Evolutionary conservation across 1,140 invertebrate species (phyloP), one percentile per base, ranked within the genome.

Genomic region (Polyergus mexicanus): DNA sequence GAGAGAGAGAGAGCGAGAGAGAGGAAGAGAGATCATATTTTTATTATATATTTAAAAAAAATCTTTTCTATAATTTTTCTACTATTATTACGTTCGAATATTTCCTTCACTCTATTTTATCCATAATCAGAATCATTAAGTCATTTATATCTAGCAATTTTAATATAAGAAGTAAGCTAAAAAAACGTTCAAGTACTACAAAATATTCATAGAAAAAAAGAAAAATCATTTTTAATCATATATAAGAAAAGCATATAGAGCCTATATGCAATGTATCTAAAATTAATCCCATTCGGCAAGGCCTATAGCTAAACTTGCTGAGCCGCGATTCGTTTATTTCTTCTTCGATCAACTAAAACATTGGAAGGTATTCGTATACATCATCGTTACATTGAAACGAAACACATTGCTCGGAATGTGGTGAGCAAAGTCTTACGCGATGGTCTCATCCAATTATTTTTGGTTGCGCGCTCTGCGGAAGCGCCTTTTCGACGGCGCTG

Each of bases 351-450:
- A 38, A 1, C 13, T 28, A 84, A 84, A 84, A 84, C 74, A 84
- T 56, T 32, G 44, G 13, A 22, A 56, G 54, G 86, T 86, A 58
- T 56, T 56, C 44, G n/a, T 60, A 58, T 77, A 66, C 47, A 54
- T 28, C 0, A 13, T 41, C 47, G 47, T 63, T 72, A 72, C 86
- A 13, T 51, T 77, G 88, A 89, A 63, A 89, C 47, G 62, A 88
- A 89, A 86, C 88, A 89, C 87, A 22, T 89, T 89, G 88, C 88
- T 71, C 72, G 51, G 38, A 58, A 76, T 62, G 32, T 44, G 41
- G 22, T 22, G n/a, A 65, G 47, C 47, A 19, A 66, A 78, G 8
- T 68, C 38, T 8, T 44, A 22, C 11, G 10, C 8, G 22, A 76
- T 47, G 32, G 0, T 58, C 47, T 22, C 8, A 54, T 35, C 71